Evolutionary conservation across 2,113 vertebrate species (phyloP).

Genomic region (Pelecanus crispus): DNA sequence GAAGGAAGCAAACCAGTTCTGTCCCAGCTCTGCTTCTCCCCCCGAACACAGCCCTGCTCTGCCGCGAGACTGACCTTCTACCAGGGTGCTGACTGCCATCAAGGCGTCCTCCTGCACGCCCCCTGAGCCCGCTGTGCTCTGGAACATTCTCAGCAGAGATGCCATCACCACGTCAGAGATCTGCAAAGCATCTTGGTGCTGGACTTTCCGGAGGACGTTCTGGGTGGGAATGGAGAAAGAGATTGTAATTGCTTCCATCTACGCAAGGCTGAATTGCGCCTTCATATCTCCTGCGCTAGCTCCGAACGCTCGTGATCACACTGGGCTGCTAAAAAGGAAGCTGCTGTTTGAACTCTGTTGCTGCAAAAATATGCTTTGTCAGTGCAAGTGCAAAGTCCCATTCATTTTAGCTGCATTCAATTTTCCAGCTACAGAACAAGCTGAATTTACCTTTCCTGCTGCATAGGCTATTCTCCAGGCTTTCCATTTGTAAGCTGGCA

Average conservation of each 20-base stretch:
- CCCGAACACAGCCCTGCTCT: fast-evolving
- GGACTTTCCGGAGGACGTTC: slow-evolving; percentile 95
- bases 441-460: not conserved
- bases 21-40: not conserved
- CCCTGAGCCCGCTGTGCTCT: slow-evolving; percentile 94
- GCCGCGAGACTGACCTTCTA: slow-evolving; percentile 82
- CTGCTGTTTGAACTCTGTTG: not conserved
- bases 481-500: not conserved
- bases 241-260: not conserved
- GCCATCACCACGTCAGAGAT: slow-evolving; percentile 99
- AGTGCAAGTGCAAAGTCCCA: not conserved
- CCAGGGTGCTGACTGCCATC: slow-evolving; percentile 96
- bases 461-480: not conserved
- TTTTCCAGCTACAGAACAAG: not conserved
- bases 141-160: slow-evolving; percentile 94
- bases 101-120: slow-evolving; percentile 95
- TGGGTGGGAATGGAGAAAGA: slow-evolving; percentile 13
- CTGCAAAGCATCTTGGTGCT: slow-evolving; percentile 95
- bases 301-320: not conserved
- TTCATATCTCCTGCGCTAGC: not conserved
- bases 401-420: not conserved
- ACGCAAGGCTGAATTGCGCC: fast-evolving
- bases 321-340: not conserved
- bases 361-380: not conserved
- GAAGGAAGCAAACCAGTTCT: not conserved